A percentile compares a stretch with the other conserved stretches of the same genome.
Conservation (phyloP, 2,113 vertebrate genomes). For the Promerops cafer region DNA sequence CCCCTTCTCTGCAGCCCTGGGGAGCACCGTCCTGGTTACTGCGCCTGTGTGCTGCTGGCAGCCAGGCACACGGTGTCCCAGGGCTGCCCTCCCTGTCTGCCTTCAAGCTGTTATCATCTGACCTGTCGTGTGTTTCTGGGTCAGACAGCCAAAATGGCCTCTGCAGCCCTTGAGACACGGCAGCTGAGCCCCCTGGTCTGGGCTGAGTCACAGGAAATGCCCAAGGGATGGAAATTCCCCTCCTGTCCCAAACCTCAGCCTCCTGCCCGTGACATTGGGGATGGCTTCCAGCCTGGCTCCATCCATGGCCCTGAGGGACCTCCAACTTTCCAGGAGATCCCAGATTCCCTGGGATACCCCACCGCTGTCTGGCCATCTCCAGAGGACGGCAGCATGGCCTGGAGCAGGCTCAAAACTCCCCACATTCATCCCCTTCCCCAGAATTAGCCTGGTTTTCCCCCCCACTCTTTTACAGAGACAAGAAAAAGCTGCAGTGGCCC, state of each 20-base stretch:
- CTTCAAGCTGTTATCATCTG: not conserved
- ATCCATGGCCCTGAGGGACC: not conserved
- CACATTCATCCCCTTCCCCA: not conserved
- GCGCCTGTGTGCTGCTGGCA: fast-evolving
- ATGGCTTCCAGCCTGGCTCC: not conserved
- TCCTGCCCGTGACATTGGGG: fast-evolving
- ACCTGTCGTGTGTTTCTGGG: not conserved
- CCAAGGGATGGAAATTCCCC: not conserved
- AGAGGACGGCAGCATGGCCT: not conserved
- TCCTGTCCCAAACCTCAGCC: not conserved
- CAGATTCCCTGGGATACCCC: not conserved
- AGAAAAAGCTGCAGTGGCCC: not conserved
- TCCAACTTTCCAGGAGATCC: not conserved
- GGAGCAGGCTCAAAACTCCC: not conserved
- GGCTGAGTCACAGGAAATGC: not conserved
- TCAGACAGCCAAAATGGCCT: not conserved
- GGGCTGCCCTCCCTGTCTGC: not conserved
- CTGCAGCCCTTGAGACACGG: not conserved
- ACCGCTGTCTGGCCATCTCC: fast-evolving
- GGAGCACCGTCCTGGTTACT: not conserved
- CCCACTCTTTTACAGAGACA: not conserved
- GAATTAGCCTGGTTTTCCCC: not conserved
- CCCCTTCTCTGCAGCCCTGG: not conserved
- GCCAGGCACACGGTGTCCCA: fast-evolving
- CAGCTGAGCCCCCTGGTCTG: not conserved